Percentiles rank a stretch among this genome's conserved stretches.
phyloP scores from a whole-genome alignment of 2,113 vertebrate genomes.

The Mola mola region DNA sequence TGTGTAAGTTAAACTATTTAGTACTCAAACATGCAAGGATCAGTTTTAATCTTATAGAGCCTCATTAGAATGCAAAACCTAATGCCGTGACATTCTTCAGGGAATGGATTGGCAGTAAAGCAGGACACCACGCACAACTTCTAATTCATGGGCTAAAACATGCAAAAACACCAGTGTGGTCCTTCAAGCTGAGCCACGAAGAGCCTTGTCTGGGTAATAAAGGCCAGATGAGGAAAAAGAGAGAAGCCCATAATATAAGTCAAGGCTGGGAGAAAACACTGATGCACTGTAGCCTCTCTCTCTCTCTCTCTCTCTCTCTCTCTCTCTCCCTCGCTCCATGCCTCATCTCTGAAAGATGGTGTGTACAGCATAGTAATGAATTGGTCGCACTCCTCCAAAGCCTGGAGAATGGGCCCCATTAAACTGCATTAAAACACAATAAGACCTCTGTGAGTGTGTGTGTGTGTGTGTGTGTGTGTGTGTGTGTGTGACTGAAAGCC shows the following conservation, averaged over 20 bases:
- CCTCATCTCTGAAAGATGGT: slow-evolving; percentile 62
- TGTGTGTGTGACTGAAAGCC: slow-evolving; percentile 49
- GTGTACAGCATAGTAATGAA: slow-evolving; percentile 76
- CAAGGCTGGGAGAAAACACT: slow-evolving; percentile 56
- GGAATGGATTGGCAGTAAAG: not conserved
- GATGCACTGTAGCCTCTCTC: slow-evolving; percentile 24
- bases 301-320: slow-evolving; percentile 11
- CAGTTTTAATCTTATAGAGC: not conserved
- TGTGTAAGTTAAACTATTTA: no score
- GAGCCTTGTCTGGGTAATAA: slow-evolving; percentile 46
- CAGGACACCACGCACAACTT: slow-evolving; percentile 1
- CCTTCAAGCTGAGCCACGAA: slow-evolving; percentile 17
- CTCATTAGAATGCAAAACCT: slow-evolving; percentile 18
- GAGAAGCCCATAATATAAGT: slow-evolving; percentile 59
- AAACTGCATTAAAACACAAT: slow-evolving; percentile 82
- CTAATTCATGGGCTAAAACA: slow-evolving; percentile 9
- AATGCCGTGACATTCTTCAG: not conserved
- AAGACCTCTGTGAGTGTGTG: slow-evolving; percentile 69
- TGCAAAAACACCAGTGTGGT: slow-evolving; percentile 8
- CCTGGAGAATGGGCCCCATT: slow-evolving; percentile 72
- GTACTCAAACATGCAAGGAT: slow-evolving; percentile 13
- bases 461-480: slow-evolving; percentile 37
- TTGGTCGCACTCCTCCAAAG: slow-evolving; percentile 64
- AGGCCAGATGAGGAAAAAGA: slow-evolving; percentile 37
- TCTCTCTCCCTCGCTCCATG: slow-evolving; percentile 22